Conservation (phyloP, 2,113 vertebrate genomes). For the Hippocampus mohnikei region DNA sequence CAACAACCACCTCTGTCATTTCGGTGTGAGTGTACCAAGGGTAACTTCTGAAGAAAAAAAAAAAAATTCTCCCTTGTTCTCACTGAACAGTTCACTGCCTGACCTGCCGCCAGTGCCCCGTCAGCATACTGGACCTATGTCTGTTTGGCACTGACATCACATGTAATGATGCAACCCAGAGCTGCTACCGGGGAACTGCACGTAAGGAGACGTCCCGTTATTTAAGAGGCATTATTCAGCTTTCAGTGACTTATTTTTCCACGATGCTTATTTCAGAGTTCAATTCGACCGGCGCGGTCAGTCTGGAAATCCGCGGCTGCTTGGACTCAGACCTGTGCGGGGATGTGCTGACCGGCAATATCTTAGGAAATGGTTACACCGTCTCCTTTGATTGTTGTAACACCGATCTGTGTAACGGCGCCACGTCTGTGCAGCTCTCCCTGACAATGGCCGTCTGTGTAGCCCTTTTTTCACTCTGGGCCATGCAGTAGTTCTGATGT, state of each 20-base stretch:
- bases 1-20: no score
- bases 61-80: not conserved
- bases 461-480: slow-evolving; percentile 33
- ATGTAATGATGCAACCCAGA: slow-evolving; percentile 28
- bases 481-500: slow-evolving; percentile 3
- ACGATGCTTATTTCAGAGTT: slow-evolving; percentile 37
- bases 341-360: not conserved
- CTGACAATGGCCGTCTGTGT: slow-evolving; percentile 29
- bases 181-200: slow-evolving; percentile 39
- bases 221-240: not conserved
- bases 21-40: no score
- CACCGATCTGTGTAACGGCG: slow-evolving; percentile 47
- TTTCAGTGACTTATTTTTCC: not conserved
- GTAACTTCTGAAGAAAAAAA: no score
- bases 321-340: slow-evolving; percentile 43
- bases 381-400: slow-evolving; percentile 37
- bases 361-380: slow-evolving; percentile 23
- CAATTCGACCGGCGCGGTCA: not conserved
- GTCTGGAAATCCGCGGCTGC: slow-evolving; percentile 38
- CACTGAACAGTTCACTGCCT: slow-evolving; percentile 40
- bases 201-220: slow-evolving; percentile 25
- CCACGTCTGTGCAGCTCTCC: slow-evolving; percentile 30
- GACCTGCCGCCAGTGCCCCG: slow-evolving; percentile 25
- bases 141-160: slow-evolving; percentile 1
- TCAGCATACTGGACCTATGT: slow-evolving; percentile 15